These are phyloP conservation scores for Urocynchramus pylzowi DNA, from an alignment of 2,113 vertebrate species.

Conservation along the genomic window DNA sequence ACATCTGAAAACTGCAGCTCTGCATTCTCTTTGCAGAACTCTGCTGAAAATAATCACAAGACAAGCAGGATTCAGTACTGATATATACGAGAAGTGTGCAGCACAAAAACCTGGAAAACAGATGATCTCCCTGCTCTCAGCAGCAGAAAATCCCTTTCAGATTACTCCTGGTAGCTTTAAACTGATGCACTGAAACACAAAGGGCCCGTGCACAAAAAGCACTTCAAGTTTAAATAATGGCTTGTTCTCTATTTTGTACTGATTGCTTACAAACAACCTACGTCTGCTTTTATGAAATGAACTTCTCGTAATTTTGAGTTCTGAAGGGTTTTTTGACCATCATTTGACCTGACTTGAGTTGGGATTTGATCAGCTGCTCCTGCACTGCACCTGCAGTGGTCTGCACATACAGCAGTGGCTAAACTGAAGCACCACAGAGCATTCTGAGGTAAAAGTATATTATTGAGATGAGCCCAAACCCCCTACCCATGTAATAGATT, in stretches of 20 bases:
- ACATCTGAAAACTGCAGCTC: not conserved
- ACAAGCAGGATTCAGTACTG: not conserved
- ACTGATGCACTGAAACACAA: not conserved
- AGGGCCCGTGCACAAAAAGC: not conserved
- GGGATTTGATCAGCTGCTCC: not conserved
- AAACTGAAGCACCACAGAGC: not conserved
- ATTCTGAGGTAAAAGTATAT: not conserved
- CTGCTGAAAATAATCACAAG: not conserved
- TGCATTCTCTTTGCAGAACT: not conserved
- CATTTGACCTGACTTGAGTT: not conserved
- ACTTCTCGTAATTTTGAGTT: not conserved
- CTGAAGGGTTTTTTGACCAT: not conserved
- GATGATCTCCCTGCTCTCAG: not conserved
- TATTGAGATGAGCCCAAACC: not conserved
- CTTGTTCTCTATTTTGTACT: not conserved
- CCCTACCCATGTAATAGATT: not conserved
- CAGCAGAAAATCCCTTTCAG: not conserved
- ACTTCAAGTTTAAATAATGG: not conserved
- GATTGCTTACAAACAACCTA: not conserved
- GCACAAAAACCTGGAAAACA: not conserved
- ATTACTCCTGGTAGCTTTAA: not conserved
- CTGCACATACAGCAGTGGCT: not conserved
- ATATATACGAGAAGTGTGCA: not conserved
- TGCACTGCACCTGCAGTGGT: not conserved
- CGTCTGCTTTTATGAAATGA: not conserved